A percentile compares a stretch with the other conserved stretches of the same genome.
These are phyloP conservation scores for Eurois occulta DNA, from an alignment of 2,888 invertebrate genomes.

Conservation along the genomic window DNA sequence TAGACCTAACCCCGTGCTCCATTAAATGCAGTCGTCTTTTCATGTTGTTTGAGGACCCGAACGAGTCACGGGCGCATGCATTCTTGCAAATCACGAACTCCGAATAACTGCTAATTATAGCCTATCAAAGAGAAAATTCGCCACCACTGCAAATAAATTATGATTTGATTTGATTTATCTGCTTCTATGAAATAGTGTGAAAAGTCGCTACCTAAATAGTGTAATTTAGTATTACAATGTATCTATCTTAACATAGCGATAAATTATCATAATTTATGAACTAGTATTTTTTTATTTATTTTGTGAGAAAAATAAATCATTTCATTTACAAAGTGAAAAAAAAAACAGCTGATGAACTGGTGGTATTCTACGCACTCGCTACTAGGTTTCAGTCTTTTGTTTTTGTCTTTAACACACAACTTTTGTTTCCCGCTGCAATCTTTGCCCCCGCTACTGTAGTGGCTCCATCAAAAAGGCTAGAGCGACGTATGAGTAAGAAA, in stretches of 20 bases:
- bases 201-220: too few relatives aligned
- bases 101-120: background rate
- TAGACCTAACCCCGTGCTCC: background rate
- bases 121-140: background rate
- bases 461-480: conserved; percentile 76
- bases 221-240: too few relatives aligned
- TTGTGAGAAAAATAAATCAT: too few relatives aligned
- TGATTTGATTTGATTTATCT: too few relatives aligned
- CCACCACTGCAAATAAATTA: too few relatives aligned
- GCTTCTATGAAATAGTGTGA: too few relatives aligned
- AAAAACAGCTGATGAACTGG: too few relatives aligned
- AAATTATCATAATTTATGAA: too few relatives aligned
- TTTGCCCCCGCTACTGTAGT: conserved; percentile 43
- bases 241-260: too few relatives aligned
- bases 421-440: background rate
- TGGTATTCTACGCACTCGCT: too few relatives aligned
- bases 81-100: background rate
- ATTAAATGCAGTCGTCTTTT: background rate
- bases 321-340: too few relatives aligned
- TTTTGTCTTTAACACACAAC: background rate
- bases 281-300: too few relatives aligned
- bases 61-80: background rate
- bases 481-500: conserved; percentile 84
- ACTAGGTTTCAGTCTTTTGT: background rate
- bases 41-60: background rate